Base-by-base conservation (phyloP, 2,797 vertebrate genomes). In the Sebastes trivittatus region DNA sequence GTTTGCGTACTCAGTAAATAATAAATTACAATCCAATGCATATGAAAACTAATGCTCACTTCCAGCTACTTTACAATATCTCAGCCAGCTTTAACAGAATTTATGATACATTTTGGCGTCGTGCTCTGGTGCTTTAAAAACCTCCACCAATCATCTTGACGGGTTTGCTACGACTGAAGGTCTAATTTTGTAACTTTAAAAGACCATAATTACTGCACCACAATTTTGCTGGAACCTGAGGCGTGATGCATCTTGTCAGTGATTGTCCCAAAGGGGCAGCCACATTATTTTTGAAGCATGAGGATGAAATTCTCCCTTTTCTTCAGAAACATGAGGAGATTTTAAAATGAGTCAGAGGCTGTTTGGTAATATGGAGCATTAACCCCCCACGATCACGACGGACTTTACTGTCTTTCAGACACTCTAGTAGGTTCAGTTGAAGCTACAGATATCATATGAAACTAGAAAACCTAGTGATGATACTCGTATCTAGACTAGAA, bases 301-400 rank as follows among this genome's bases (percentile, higher is more conserved):
- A 63, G 14, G 30, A 82, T 77, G 20, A 71, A 65, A 58, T 54
- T 11, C 20, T 42, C 1, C 2, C 11, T 60, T 29, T 65, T 23
- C 32, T 54, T 54, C 32, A 74, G 60, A 70, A 80, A 64, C 52
- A 64, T 69, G 59, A 70, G 36, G 52, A 49, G 55, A 46, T 55
- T 77, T 27, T 23, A 22, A 67, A 73, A 73, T 74, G 56, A 64
- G 58, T 38, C 38, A 23, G 7, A 74, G 10, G 22, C 30, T 58
- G 13, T 58, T 68, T 22, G 20, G 18, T 32, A 42, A 54, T 34
- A 27, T 56, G 25, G 16, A 49, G 5, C 5, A 66, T 25, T 42
- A 38, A 38, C 36, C 36, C 13, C 36, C 1, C 36, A 38, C 36
- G 36, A 38, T 42, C 38, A 42, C 38, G 13, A 38, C 38, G 13